Conservation (phyloP, 2,888 invertebrate genomes). For the Chloroclystis v-ata region DNA sequence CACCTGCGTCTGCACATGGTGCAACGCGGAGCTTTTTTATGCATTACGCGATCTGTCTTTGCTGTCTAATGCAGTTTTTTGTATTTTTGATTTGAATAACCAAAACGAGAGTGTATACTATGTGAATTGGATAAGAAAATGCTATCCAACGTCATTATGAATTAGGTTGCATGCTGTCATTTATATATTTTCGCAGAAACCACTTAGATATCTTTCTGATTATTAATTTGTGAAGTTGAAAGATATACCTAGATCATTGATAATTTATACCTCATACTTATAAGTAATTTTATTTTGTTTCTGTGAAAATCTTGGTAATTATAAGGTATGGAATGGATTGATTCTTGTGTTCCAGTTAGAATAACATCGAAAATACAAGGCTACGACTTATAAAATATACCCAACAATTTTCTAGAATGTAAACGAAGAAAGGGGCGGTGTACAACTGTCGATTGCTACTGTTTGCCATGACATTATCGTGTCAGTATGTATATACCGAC, state of each 20-base stretch:
- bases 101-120: not conserved
- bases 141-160: not conserved
- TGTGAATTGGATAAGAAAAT: not conserved
- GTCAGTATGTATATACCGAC: constrained; percentile 47
- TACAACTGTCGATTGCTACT: constrained; percentile 68
- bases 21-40: constrained; percentile 66
- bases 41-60: constrained; percentile 61
- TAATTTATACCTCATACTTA: too few relatives aligned
- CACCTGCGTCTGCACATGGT: constrained; percentile 78
- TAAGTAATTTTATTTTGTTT: too few relatives aligned
- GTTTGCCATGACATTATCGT: constrained; percentile 71
- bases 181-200: too few relatives aligned
- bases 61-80: constrained; percentile 68
- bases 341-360: too few relatives aligned
- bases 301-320: too few relatives aligned
- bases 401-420: not conserved
- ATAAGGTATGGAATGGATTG: too few relatives aligned
- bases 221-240: too few relatives aligned
- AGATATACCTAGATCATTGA: too few relatives aligned
- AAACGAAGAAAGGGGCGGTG: constrained; percentile 43
- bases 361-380: too few relatives aligned
- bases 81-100: constrained; percentile 37
- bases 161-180: too few relatives aligned
- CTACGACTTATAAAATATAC: not conserved
- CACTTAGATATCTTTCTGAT: too few relatives aligned